Base-by-base conservation (phyloP, 1,140 invertebrate species). In the Planococcus citri region DNA sequence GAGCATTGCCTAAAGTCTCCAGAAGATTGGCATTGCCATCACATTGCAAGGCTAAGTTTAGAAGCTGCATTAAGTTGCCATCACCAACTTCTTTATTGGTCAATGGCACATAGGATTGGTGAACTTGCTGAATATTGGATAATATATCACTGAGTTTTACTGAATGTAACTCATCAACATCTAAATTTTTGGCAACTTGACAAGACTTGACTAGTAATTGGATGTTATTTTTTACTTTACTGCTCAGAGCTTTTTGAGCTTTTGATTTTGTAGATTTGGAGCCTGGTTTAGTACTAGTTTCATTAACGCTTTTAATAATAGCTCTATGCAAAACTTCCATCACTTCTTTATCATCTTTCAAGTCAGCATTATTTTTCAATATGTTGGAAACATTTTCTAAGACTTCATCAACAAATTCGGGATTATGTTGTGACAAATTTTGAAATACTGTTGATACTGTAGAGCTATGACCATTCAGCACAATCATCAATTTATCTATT, bases 311-410 rank as follows among this genome's bases (percentile, higher is more conserved):
- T 24, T 81, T 76, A 0, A 86, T 82, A 1, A 87, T 86, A 1
- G 84, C 84, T 73, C 82, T 83, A 74, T 85, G 84, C 6, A 87
- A 78, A 0, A 81, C 81, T 73, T 86, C 84, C 0, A 81, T 79
- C 0, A 83, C 84, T 75, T 86, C 82, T 71, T 82, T 79, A 72
- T 87, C 85, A 33, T 6, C n/a, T 60, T 17, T 21, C 4, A 4
- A 4, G 29, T 33, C 29, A 6, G 12, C 29, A 33, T 12, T n/a
- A n/a, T n/a, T 12, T 33, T 33, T 33, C 29, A 33, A 6, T 12
- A 33, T 33, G 29, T 3, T 12, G 29, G 29, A 3, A 6, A 12
- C 29, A 12, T 76, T 75, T 61, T 78, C 78, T 8, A 75, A 69
- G 17, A 79, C 68, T 61, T 74, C 71, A 41, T 75, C 69, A 4